A percentile compares a stretch with the other conserved stretches of the same genome.
Evolutionary conservation across 2,113 vertebrate species (phyloP).

Genomic region (Myrmophylax atrothorax): DNA sequence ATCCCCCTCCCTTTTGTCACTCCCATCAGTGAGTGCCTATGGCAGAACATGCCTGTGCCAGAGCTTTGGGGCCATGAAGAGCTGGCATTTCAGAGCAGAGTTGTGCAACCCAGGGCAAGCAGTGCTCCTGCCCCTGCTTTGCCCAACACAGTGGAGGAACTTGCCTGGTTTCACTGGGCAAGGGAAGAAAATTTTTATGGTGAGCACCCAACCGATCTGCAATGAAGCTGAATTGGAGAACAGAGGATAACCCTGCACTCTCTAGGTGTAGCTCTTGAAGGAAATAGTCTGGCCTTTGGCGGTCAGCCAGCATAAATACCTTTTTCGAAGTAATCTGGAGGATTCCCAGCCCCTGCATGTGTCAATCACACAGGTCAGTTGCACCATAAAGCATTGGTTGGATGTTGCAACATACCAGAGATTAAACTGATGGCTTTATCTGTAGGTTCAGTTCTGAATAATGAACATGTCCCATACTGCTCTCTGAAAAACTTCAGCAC

Average conservation of each 20-base stretch:
- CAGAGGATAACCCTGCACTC: background rate
- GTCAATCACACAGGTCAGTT: background rate
- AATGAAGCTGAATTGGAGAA: background rate
- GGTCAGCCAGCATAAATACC: background rate
- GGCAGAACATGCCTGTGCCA: rapidly evolving
- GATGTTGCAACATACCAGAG: background rate
- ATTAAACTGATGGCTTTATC: background rate
- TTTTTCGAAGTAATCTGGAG: background rate
- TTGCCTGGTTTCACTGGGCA: rapidly evolving
- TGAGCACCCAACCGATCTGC: rapidly evolving
- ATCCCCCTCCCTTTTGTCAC: background rate
- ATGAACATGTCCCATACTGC: rapidly evolving
- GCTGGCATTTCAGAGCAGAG: background rate
- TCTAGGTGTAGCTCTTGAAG: background rate
- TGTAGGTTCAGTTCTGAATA: background rate
- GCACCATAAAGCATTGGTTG: background rate
- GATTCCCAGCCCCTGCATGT: background rate
- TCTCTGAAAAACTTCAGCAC: background rate
- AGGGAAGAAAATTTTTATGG: background rate
- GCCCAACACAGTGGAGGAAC: rapidly evolving
- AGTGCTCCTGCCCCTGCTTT: rapidly evolving
- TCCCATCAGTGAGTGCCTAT: rapidly evolving
- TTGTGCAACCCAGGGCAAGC: background rate
- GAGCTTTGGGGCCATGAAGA: background rate
- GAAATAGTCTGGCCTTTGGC: rapidly evolving